Base-by-base conservation (phyloP, 1,140 invertebrate genomes). In the Rhysida immarginata region DNA sequence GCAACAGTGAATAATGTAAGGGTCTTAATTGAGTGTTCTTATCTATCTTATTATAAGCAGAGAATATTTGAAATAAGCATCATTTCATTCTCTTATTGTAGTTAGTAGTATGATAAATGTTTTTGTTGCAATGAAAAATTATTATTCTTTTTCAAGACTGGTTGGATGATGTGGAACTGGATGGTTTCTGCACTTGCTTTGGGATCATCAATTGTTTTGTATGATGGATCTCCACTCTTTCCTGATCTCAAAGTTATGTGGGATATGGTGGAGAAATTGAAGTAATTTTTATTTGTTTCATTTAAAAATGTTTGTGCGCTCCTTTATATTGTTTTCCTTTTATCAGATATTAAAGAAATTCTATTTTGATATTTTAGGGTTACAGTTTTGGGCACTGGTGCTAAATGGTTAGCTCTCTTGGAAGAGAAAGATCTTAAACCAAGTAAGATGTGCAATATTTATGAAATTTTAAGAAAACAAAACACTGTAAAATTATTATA, bases 81-180 rank as follows among this genome's bases (percentile, higher is more conserved):
- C n/a, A n/a, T n/a, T n/a, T n/a, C n/a, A n/a, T n/a, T n/a, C n/a
- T n/a, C n/a, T n/a, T n/a, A n/a, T n/a, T n/a, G n/a, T n/a, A n/a
- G n/a, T n/a, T n/a, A n/a, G n/a, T n/a, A n/a, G n/a, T n/a, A n/a
- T n/a, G n/a, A n/a, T n/a, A n/a, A n/a, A n/a, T n/a, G n/a, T n/a
- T n/a, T n/a, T n/a, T n/a, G n/a, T n/a, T n/a, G n/a, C n/a, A n/a
- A n/a, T n/a, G n/a, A n/a, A n/a, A n/a, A n/a, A n/a, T n/a, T n/a
- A n/a, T n/a, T n/a, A n/a, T n/a, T n/a, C n/a, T n/a, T n/a, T n/a
- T n/a, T 42, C 21, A 48, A 75, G 74, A 72, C 74, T 42, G 78
- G 78, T 24, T 80, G 78, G 78, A 80, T 80, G 76, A 78, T 80
- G 78, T 81, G 77, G 75, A 79, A 81, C 63, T 79, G 78, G 77